Conservation (phyloP, 2,888 invertebrate species). For the Agrotis exclamationis region DNA sequence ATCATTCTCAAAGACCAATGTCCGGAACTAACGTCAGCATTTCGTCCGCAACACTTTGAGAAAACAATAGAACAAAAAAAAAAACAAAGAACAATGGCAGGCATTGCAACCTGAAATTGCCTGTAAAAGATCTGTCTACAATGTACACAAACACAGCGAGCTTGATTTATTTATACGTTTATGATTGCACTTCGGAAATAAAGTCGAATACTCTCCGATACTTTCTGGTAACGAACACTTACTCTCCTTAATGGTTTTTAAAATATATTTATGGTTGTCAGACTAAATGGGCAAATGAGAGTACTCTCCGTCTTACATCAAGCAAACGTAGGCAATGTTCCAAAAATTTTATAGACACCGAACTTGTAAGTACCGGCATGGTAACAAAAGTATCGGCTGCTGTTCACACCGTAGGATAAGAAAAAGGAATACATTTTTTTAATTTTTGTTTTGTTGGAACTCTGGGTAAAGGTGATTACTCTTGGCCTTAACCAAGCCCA, state of each 20-base stretch:
- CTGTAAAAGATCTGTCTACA: slow-evolving; percentile 18
- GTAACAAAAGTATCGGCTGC: slow-evolving; percentile 52
- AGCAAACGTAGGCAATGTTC: slow-evolving; percentile 68
- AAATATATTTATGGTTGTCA: slow-evolving; percentile 52
- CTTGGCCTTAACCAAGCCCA: no score
- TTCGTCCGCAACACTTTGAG: no score
- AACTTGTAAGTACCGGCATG: slow-evolving; percentile 53
- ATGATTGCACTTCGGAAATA: slow-evolving; percentile 47
- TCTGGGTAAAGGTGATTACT: no score
- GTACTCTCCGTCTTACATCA: slow-evolving; percentile 52
- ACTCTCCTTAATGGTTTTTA: slow-evolving; percentile 53
- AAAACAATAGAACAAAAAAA: no score
- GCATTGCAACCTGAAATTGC: slow-evolving; percentile 13
- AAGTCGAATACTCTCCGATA: slow-evolving; percentile 34
- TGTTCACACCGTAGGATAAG: slow-evolving; percentile 55
- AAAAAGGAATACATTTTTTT: no score
- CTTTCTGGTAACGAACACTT: slow-evolving; percentile 40
- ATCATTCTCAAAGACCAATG: no score
- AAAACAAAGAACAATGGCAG: slow-evolving; percentile 8
- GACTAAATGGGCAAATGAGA: slow-evolving; percentile 46
- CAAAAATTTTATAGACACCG: slow-evolving; percentile 66
- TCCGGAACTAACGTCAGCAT: no score
- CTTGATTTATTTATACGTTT: slow-evolving; percentile 53
- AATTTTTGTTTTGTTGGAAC: no score
- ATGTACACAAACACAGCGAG: slow-evolving; percentile 12